Evolutionary conservation across 2,888 invertebrate species (phyloP), one percentile per base, ranked within the genome.

Genomic region (Xylocampa areola): DNA sequence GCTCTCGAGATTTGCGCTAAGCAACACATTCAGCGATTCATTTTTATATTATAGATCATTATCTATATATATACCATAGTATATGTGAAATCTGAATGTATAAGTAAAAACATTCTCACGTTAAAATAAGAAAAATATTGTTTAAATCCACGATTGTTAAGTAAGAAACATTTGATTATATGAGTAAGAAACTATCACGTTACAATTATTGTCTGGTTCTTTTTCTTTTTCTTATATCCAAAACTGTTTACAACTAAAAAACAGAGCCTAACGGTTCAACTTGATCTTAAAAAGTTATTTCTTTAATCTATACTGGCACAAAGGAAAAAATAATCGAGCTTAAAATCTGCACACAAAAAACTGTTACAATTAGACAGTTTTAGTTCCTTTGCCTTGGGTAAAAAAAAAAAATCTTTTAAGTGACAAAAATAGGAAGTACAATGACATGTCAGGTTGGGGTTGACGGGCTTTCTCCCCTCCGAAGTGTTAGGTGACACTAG

Each of bases 281-380:
- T 79, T 75, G 62, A 75, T 64, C 63, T 77, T 59, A 63, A 75
- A 59, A 77, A 75, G 73, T 75, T 63, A 75, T 75, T 71, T 75
- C 53, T 75, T 66, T 68, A 80, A 77, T 66, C 77, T 77, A 78
- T 80, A 80, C 75, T 61, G 68, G 68, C 77, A 83, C 76, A 86
- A 82, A 79, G 81, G 81, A 89, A 89, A 88, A 92, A 91, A 91
- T 92, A 90, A 91, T 90, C 91, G 90, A 90, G 84, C 90, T 87
- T 90, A 87, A 91, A 94, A 92, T 91, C 90, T 83, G 74, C 62
- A 62, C 69, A 80, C 80, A 92, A 93, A 91, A 90, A 92, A 91
- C 91, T 92, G 91, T 90, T 87, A 94, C 94, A 93, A 94, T 94
- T 93, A 94, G 87, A 92, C 76, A 80, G 82, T 90, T 92, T 92